Base-by-base conservation (phyloP, 2,888 invertebrate species). In the Osedax fenrisi region DNA sequence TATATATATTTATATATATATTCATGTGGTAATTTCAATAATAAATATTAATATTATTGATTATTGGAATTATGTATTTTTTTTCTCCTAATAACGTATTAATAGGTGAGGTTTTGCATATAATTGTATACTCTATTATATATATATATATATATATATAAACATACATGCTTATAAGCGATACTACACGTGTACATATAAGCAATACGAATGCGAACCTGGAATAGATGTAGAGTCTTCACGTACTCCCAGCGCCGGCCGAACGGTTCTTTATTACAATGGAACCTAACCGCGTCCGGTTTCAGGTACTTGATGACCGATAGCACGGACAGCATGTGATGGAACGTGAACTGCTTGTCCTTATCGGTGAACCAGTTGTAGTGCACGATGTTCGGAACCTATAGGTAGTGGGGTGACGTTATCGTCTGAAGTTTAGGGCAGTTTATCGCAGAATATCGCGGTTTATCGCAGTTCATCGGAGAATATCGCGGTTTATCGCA, bases 341-440 rank as follows among this genome's bases (percentile, higher is more conserved):
- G 77, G 64, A 79, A 79, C 66, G 77, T 77, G n/a, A 79, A 62
- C 17, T 72, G 74, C 3, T 22, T 59, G 2, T 74, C 61, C 64
- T 76, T 73, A 23, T 76, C 75, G 74, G 77, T 78, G 72, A 75
- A 78, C 79, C 79, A 79, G 26, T 78, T 78, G 72, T 77, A 79
- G 69, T 79, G 79, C 2, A 79, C 79, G 26, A 79, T 77, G 74
- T 78, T 79, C 10, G 79, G 79, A 2, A 79, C 77, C 17, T 64
- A 25, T 24, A 64, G 25, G 21, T 64, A 21, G n/a, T n/a, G n/a
- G n/a, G n/a, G n/a, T n/a, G n/a, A n/a, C n/a, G n/a, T n/a, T n/a
- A n/a, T n/a, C n/a, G n/a, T n/a, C n/a, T n/a, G n/a, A n/a, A n/a
- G n/a, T n/a, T n/a, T n/a, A n/a, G n/a, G n/a, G n/a, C n/a, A n/a